phyloP scores from a whole-genome alignment of 2,113 vertebrate species.

The Empidonax traillii region DNA sequence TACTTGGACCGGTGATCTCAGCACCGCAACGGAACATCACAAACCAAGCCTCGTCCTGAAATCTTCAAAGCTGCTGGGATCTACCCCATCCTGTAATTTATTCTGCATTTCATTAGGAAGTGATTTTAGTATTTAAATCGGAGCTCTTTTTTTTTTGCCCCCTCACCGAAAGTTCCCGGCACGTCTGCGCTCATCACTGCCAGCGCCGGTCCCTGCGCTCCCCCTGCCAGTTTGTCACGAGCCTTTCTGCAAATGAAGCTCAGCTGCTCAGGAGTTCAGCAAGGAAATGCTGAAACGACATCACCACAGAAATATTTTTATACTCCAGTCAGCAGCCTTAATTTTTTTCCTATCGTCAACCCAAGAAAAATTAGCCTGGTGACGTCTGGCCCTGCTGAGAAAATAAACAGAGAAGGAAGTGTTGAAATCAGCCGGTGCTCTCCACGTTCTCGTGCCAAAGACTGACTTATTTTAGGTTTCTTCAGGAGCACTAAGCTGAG shows the following conservation, averaged over 20 bases:
- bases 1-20: not conserved
- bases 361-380: not conserved
- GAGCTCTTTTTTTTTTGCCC: not conserved
- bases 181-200: fast-evolving
- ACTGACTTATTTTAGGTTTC: not conserved
- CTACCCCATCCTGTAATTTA: not conserved
- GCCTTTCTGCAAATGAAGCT: not conserved
- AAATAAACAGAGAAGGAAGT: not conserved
- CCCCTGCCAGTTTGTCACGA: not conserved
- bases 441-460: not conserved
- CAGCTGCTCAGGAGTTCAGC: not conserved
- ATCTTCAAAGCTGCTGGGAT: not conserved
- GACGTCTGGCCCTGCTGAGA: not conserved
- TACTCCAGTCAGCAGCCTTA: not conserved
- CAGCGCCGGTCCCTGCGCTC: not conserved
- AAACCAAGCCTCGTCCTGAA: not conserved
- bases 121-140: not conserved
- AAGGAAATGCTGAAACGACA: not conserved
- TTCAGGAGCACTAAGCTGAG: not conserved
- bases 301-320: not conserved
- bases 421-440: not conserved
- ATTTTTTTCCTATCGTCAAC: not conserved
- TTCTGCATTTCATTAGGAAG: not conserved
- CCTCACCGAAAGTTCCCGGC: not conserved
- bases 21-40: not conserved